phyloP scores from a whole-genome alignment of 2,113 vertebrate genomes.

The Tenebrosternarchus preto region DNA sequence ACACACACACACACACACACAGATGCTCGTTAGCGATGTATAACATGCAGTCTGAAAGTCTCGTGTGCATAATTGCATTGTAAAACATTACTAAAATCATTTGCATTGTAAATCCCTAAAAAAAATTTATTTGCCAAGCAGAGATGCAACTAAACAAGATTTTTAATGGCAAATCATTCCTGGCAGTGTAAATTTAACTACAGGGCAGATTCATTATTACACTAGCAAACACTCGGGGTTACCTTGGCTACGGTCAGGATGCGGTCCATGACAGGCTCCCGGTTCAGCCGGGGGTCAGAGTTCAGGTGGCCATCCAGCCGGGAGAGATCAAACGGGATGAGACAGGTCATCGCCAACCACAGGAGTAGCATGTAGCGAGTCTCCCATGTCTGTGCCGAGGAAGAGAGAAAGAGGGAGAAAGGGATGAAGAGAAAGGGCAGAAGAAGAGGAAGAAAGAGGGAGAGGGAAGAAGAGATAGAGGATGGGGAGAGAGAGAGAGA shows the following conservation, averaged over 20 bases:
- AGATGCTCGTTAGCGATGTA: background rate
- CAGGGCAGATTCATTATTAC: too few species aligned
- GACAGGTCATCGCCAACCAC: conserved; percentile 93
- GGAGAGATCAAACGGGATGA: conserved; percentile 94
- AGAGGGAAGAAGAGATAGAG: too few species aligned
- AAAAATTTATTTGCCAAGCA: too few species aligned
- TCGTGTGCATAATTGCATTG: too few species aligned
- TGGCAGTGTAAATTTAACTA: too few species aligned
- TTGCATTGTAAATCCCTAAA: too few species aligned
- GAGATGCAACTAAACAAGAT: too few species aligned
- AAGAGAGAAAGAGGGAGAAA: background rate
- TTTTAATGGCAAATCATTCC: too few species aligned
- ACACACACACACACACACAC: conserved; percentile 32
- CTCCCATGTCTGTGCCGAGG: conserved; percentile 84
- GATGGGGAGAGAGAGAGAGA: too few species aligned
- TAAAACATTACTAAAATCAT: too few species aligned
- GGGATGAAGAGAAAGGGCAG: background rate
- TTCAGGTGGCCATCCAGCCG: conserved; percentile 83
- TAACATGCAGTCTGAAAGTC: too few species aligned
- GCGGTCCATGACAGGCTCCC: conserved; percentile 83
- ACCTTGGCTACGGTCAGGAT: conserved; percentile 88
- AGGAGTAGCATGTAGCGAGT: conserved; percentile 92
- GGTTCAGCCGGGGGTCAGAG: conserved; percentile 60
- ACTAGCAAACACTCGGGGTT: conserved; percentile 35
- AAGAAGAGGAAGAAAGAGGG: background rate